phyloP scores from a whole-genome alignment of 2,797 vertebrate genomes.

The Vespertilio murinus region DNA sequence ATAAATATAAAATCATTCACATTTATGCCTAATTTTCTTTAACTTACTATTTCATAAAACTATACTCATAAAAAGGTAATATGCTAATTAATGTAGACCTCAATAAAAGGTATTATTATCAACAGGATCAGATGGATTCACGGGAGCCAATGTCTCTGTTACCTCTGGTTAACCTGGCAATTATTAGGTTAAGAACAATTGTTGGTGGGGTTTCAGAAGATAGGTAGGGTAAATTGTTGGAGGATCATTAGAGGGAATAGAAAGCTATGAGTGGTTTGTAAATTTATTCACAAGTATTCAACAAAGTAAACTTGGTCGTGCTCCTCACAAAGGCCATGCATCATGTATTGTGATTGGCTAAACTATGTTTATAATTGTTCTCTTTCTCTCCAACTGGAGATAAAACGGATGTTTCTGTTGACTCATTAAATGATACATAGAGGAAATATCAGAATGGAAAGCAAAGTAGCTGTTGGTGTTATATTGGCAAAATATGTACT shows the following conservation, averaged over 20 bases:
- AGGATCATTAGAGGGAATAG: not conserved
- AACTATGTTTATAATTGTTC: not conserved
- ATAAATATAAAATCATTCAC: not conserved
- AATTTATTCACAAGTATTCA: not conserved
- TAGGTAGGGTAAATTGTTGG: not conserved
- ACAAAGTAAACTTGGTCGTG: not conserved
- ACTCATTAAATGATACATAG: not conserved
- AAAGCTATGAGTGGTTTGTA: not conserved
- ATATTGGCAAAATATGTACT: not conserved
- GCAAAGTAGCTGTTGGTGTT: not conserved
- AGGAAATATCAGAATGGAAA: not conserved
- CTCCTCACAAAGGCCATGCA: not conserved
- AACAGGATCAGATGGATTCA: not conserved
- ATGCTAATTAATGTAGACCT: not conserved
- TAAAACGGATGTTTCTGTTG: not conserved
- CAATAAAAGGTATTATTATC: not conserved
- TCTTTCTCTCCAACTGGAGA: not conserved
- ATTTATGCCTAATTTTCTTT: not conserved
- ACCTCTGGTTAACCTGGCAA: not conserved
- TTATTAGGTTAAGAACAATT: not conserved
- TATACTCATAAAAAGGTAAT: not conserved
- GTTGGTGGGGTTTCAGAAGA: not conserved
- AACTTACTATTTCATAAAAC: not conserved
- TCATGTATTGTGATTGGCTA: not conserved
- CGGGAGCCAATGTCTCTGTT: not conserved